Conservation (phyloP, 2,113 vertebrate genomes). For the Myrmophylax atrothorax region DNA sequence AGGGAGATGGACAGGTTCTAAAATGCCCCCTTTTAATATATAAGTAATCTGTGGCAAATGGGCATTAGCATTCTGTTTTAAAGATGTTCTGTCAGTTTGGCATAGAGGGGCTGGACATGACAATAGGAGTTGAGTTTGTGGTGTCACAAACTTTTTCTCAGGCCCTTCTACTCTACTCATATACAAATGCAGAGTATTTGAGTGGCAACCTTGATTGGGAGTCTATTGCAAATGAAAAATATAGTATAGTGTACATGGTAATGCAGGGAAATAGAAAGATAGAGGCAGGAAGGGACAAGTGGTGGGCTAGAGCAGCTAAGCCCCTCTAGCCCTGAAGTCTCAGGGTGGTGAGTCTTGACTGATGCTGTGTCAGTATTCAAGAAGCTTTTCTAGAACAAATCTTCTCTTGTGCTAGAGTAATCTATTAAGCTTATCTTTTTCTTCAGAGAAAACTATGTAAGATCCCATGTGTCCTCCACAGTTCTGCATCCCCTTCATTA, state of each 20-base stretch:
- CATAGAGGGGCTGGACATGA: background rate
- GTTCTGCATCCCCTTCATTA: background rate
- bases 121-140: background rate
- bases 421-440: background rate
- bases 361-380: background rate
- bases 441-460: background rate
- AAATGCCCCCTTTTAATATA: background rate
- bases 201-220: background rate
- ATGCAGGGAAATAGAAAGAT: background rate
- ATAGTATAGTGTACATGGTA: background rate
- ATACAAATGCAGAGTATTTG: background rate
- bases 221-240: background rate
- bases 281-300: background rate
- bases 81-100: background rate
- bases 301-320: background rate
- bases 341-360: background rate
- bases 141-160: background rate
- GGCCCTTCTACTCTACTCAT: background rate
- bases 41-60: background rate
- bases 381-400: background rate
- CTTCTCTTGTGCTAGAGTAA: background rate
- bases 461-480: background rate
- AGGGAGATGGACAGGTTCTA: background rate
- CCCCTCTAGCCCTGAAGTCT: background rate
- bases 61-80: background rate